Base-by-base conservation (phyloP, 2,888 invertebrate genomes). In the Bruchidius siliquastri region DNA sequence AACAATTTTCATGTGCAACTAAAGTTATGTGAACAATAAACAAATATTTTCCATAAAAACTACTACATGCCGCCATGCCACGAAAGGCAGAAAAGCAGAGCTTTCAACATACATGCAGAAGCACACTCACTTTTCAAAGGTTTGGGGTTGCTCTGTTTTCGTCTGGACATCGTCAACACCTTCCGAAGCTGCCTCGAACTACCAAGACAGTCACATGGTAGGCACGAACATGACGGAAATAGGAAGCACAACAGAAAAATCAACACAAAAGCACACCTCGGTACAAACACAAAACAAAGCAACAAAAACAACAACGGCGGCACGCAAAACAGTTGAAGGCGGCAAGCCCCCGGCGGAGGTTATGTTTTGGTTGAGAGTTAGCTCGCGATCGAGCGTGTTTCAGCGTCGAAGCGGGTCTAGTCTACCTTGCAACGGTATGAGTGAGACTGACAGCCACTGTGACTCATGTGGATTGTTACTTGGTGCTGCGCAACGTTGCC, bases 131-230 rank as follows among this genome's bases (percentile, higher is more conserved):
- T 94, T 96, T 96, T 96, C 85, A 96, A 91, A 87, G 96, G 96
- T 89, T 96, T 96, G 83, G 96, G 96, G 90, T 96, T 96, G 90
- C 95, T 95, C 91, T 96, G 96, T 91, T 96, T 96, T 89, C 96
- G 91, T 88, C 96, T 93, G 87, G 96, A 96, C 96, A 96, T 96
- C 87, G 80, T 80, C 49, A 13, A 49, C 49, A 13, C 3, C 49
- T 49, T 49, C 49, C 49, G 49, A 49, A 67, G 49, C 49, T 49
- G 21, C 69, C 8, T 1, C 22, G 8, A 13, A 20, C 10, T 10
- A 69, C 69, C 69, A 69, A 72, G 21, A 67, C 71, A 72, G 32
- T 49, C 26, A 69, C 32, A n/a, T 21, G 66, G 30, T n/a, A 66
- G 21, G n/a, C 67, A 77, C 76, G 74, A 76, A 74, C 76, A 76